phyloP scores from a whole-genome alignment of 2,888 invertebrate genomes.

The Mesorhabditis sp. region DNA sequence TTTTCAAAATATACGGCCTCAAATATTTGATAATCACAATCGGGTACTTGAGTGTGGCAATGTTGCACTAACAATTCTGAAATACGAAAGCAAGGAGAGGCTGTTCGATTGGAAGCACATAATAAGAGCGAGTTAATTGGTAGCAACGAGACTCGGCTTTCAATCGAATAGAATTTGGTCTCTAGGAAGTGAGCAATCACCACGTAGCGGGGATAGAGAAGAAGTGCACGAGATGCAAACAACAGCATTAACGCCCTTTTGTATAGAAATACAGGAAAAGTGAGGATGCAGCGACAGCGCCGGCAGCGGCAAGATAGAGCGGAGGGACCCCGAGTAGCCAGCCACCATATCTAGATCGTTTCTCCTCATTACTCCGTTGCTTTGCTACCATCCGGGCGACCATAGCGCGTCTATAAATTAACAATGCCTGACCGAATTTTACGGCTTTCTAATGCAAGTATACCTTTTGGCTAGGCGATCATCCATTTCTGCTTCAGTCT shows the following conservation, averaged over 20 bases:
- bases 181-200: neutral
- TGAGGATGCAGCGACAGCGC: neutral
- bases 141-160: neutral
- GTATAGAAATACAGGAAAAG: slow-evolving; percentile 6
- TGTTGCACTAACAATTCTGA: no score
- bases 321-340: neutral
- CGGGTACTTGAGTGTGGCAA: no score
- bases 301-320: slow-evolving; percentile 3
- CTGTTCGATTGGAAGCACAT: neutral
- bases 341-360: slow-evolving; percentile 10
- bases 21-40: no score
- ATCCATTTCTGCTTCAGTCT: slow-evolving; percentile 13
- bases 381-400: slow-evolving; percentile 29
- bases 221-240: neutral
- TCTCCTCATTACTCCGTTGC: slow-evolving; percentile 21
- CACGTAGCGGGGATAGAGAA: neutral
- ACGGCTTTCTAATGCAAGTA: neutral
- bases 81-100: no score
- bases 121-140: neutral
- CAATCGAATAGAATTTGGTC: neutral
- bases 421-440: neutral
- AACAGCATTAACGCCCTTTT: neutral
- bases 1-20: no score
- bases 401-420: slow-evolving; percentile 28
- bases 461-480: slow-evolving; percentile 16